A percentile compares a stretch with the other conserved stretches of the same genome.
phyloP scores from a whole-genome alignment of 2,888 invertebrate genomes.

The Idaea dimidiata region DNA sequence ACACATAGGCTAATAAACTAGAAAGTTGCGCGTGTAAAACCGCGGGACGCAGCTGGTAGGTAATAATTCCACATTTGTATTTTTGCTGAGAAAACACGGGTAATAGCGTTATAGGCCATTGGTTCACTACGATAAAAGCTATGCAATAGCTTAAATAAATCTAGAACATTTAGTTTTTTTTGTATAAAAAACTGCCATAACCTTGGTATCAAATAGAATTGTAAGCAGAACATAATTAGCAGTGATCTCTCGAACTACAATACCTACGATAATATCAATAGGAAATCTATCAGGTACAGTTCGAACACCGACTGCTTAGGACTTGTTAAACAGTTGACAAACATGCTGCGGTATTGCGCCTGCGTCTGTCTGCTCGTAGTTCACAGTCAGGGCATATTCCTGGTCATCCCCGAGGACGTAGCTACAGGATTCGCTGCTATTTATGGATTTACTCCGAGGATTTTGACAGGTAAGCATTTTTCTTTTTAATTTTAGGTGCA shows the following conservation, averaged over 20 bases:
- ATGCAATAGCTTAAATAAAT: no score
- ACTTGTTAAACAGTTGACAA: neutral
- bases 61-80: no score
- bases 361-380: neutral
- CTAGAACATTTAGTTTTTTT: no score
- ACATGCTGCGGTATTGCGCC: neutral
- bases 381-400: conserved; percentile 28
- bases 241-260: neutral
- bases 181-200: no score
- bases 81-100: no score
- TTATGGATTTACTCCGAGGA: conserved; percentile 60
- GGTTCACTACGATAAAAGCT: no score
- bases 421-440: conserved; percentile 59
- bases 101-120: no score
- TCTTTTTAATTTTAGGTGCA: neutral
- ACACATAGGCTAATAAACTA: no score
- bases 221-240: neutral
- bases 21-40: no score
- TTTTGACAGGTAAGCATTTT: conserved; percentile 46
- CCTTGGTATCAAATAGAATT: neutral
- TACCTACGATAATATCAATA: neutral
- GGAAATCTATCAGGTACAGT: neutral
- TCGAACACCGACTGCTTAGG: neutral
- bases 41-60: no score
- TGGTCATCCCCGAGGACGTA: conserved; percentile 64